Base-by-base conservation (phyloP, 2,797 vertebrate species). In the Crocodylus rhombifer region DNA sequence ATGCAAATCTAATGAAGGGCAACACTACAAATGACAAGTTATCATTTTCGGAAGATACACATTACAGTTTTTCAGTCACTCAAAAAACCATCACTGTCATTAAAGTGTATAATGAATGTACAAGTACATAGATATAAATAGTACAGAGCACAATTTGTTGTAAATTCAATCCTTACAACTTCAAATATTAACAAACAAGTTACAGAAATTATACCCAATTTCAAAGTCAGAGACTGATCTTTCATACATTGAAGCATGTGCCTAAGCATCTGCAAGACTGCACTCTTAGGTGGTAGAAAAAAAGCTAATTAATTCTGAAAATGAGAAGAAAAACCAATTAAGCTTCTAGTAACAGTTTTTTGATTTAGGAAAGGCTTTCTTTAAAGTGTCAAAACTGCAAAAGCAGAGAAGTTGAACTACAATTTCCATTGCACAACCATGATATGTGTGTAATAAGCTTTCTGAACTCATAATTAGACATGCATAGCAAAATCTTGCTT, bases 31-130 rank as follows among this genome's bases (percentile, higher is more conserved):
- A 97, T 97, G 95, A 95, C 91, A 95, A 83, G 86, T 80, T 97
- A 97, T 97, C 92, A 95, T 95, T 94, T 96, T 76, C 55, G 82
- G 86, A 93, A 94, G 91, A 64, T 62, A 83, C 89, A 95, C 86
- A 95, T 76, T 89, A 96, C 95, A 20, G 58, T 92, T 96, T 96
- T 95, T 95, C 95, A 97, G 63, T 94, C 94, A 95, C 94, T 97
- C 33, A 82, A 94, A 97, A 97, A 98, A 79, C 94, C 94, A 97
- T 95, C 77, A 78, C 93, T 86, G 92, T 94, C 93, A 88, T 36
- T 18, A 86, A 26, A 90, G 69, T 91, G 63, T 91, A 77, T 42
- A 89, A 88, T 62, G 25, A 87, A 87, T 76, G 73, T 87, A 84
- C 77, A 94, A 67, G 71, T 62, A 84, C 89, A 89, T 64, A 63